Conservation (phyloP, 2,888 invertebrate species). For the Drosophila leonis region DNA sequence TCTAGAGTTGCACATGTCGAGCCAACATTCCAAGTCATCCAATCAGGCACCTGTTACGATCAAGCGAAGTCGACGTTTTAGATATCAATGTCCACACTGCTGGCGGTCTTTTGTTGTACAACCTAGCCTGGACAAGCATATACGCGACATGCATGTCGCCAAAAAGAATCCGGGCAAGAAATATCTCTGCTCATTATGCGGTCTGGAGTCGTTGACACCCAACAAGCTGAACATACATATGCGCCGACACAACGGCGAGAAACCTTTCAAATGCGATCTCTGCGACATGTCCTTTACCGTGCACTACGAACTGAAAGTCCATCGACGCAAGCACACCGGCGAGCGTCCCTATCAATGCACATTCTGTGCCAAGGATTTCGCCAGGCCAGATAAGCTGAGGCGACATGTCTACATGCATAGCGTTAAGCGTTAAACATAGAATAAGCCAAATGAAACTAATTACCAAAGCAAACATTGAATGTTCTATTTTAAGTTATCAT, state of each 20-base stretch:
- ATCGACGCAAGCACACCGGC: constrained; percentile 88
- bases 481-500: not conserved
- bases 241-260: constrained; percentile 89
- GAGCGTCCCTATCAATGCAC: constrained; percentile 87
- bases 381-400: constrained; percentile 86
- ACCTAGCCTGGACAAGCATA: constrained; percentile 71
- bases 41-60: constrained; percentile 75
- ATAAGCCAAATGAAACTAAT: not conserved
- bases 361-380: constrained; percentile 86
- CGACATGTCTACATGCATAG: constrained; percentile 72
- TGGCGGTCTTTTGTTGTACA: constrained; percentile 84
- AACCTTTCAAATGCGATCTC: constrained; percentile 88
- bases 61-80: constrained; percentile 82
- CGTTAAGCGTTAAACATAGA: constrained; percentile 50
- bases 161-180: constrained; percentile 70
- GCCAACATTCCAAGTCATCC: constrained; percentile 74
- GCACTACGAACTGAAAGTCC: constrained; percentile 88
- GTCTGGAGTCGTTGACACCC: constrained; percentile 87
- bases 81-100: constrained; percentile 88
- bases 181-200: constrained; percentile 87
- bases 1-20: constrained; percentile 72
- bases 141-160: constrained; percentile 69
- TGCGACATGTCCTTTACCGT: constrained; percentile 88
- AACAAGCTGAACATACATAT: constrained; percentile 89
- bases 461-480: constrained; percentile 19